Base-by-base conservation (phyloP, 2,888 invertebrate genomes). In the Tachina lurida region DNA sequence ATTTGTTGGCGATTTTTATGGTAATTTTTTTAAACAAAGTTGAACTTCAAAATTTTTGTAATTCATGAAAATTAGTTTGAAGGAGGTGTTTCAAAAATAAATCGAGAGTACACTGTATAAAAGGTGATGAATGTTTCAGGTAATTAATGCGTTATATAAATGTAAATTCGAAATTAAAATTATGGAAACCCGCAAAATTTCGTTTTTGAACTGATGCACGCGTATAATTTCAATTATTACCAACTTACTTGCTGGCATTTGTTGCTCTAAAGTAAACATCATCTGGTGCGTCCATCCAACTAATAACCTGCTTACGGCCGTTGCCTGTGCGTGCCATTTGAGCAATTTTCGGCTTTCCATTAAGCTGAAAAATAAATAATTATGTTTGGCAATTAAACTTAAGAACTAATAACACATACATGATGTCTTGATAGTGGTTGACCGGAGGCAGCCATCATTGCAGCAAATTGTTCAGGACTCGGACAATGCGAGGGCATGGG, bases 251-350 rank as follows among this genome's bases (percentile, higher is more conserved):
- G 93, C 97, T 97, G 89, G 95, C 95, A 89, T 97, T 97, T 65
- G 97, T 97, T 89, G 98, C 98, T 92, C 97, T 95, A 94, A 98
- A 98, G 94, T 97, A 98, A 88, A 98, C 96, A 94, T 99, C 98
- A 92, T 99, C 98, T 31, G 98, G 98, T 81, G 98, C 98, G 93
- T 99, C 98, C 96, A 98, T 98, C 98, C 98, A 98, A 91, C 98
- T 98, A 92, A 98, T 97, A 90, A 98, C 97, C 93, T 97, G 98
- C 91, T 98, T 97, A 70, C 97, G 95, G 47, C 95, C 95, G 82
- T 95, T 95, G 49, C 95, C 95, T 31, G 96, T 95, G 86, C 97
- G 95, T 83, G 96, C 95, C 93, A 96, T 95, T 90, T 96, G 95
- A 89, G 96, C 95, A 90, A 96, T 95, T 93, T 96, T 96, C 88